Conservation (phyloP, 2,888 invertebrate genomes). For the Aleiodes alternator region DNA sequence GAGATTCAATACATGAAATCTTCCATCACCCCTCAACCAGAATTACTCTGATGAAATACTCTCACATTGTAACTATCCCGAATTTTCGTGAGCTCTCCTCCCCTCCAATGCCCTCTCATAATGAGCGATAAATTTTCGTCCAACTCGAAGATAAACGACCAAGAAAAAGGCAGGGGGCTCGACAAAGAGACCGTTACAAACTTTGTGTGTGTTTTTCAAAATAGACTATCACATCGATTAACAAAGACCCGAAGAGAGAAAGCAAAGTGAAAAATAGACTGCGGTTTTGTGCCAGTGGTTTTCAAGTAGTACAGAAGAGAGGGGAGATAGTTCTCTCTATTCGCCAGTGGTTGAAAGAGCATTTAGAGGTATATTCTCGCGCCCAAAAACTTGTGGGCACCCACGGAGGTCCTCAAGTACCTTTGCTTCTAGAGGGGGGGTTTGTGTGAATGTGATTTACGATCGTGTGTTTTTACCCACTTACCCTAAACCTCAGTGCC, state of each 20-base stretch:
- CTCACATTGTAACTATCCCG: too few relatives aligned
- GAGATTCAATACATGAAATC: too few relatives aligned
- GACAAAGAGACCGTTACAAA: slow-evolving; percentile 56
- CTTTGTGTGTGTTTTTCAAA: background rate
- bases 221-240: slow-evolving; percentile 63
- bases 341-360: slow-evolving; percentile 39
- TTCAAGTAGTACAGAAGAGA: slow-evolving; percentile 14
- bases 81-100: too few relatives aligned
- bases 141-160: slow-evolving; percentile 37
- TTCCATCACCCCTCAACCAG: too few relatives aligned
- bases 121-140: slow-evolving; percentile 44
- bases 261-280: slow-evolving; percentile 62
- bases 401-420: slow-evolving; percentile 58
- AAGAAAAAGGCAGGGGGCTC: slow-evolving; percentile 45
- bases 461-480: slow-evolving; percentile 71
- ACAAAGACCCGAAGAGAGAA: slow-evolving; percentile 73
- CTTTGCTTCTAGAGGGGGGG: slow-evolving; percentile 45
- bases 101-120: background rate
- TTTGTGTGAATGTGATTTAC: slow-evolving; percentile 67
- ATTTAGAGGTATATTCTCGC: slow-evolving; percentile 37
- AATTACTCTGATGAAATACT: too few relatives aligned
- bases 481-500: slow-evolving; percentile 55
- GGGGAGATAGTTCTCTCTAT: slow-evolving; percentile 55
- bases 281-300: slow-evolving; percentile 26
- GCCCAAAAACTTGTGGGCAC: slow-evolving; percentile 54